Conservation (phyloP, 2,797 vertebrate genomes). For the Manis crassicaudata region DNA sequence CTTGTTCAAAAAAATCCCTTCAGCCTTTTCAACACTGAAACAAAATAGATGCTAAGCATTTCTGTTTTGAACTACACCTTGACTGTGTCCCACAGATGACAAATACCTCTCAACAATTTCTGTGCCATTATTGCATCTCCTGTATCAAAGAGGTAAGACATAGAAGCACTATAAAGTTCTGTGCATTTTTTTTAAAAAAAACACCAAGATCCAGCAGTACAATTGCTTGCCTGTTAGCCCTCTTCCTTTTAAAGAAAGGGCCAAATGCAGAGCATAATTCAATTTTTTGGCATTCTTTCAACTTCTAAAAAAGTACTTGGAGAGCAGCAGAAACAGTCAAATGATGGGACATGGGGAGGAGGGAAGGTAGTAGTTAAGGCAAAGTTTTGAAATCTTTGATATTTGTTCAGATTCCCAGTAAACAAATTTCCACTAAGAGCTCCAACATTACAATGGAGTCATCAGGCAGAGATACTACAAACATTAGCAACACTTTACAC, state of each 20-base stretch:
- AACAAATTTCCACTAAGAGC: conserved; percentile 14
- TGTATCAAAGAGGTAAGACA: background rate
- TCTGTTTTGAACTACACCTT: background rate
- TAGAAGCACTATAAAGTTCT: background rate
- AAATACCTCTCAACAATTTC: background rate
- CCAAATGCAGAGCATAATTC: background rate
- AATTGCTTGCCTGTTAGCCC: background rate
- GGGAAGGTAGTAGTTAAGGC: background rate
- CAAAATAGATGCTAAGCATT: background rate
- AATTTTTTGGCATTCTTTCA: background rate
- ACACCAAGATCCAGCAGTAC: background rate
- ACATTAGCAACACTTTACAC: background rate
- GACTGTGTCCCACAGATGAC: background rate
- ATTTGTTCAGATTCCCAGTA: background rate
- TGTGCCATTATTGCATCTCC: background rate
- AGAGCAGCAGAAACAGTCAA: background rate
- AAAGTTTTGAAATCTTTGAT: background rate
- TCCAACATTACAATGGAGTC: background rate
- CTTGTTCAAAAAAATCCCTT: background rate
- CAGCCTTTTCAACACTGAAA: background rate
- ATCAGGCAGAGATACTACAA: background rate
- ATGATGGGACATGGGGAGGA: background rate
- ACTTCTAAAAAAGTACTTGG: background rate
- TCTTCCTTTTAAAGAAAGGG: background rate
- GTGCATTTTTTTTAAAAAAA: background rate